Percentiles rank a stretch among this genome's conserved stretches.
Conservation (phyloP, 92 coral and sea anemone species). For the Diadumene lineata region DNA sequence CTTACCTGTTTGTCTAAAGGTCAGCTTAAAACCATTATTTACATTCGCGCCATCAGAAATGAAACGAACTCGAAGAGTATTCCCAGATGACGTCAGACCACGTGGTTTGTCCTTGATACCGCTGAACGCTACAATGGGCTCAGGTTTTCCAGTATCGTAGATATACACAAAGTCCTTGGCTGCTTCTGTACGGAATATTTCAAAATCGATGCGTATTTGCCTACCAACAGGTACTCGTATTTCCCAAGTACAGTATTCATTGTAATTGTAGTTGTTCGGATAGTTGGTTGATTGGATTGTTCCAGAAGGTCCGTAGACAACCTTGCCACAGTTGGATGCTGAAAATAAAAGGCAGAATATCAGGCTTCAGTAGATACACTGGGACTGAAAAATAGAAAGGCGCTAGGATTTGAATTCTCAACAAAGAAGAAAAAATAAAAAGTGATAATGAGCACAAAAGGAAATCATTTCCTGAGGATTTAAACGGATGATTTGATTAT, state of each 20-base stretch:
- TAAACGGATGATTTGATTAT: too few relatives aligned
- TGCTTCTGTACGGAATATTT: slow-evolving; percentile 80
- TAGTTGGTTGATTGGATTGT: slow-evolving; percentile 82
- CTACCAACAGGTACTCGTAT: slow-evolving; percentile 91
- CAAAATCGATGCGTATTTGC: slow-evolving; percentile 80
- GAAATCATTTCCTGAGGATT: too few relatives aligned
- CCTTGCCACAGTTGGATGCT: slow-evolving; percentile 86
- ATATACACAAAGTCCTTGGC: slow-evolving; percentile 69
- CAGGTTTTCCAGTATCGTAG: slow-evolving; percentile 85
- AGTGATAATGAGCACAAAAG: too few relatives aligned
- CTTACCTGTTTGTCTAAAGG: slow-evolving; percentile 87
- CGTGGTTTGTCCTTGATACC: slow-evolving; percentile 91
- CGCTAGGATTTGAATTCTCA: too few relatives aligned
- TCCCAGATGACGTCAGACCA: slow-evolving; percentile 90
- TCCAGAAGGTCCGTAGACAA: slow-evolving; percentile 88
- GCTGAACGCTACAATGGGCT: slow-evolving; percentile 86
- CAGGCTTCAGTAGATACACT: not conserved
- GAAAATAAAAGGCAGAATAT: not conserved
- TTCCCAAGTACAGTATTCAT: slow-evolving; percentile 97
- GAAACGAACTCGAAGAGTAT: slow-evolving; percentile 80
- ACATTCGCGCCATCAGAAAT: slow-evolving; percentile 68
- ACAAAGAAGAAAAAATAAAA: too few relatives aligned
- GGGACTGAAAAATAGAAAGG: too few relatives aligned
- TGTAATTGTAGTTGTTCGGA: slow-evolving; percentile 82
- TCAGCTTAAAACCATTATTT: slow-evolving; percentile 83